Evolutionary conservation across 1,140 invertebrate genomes (phyloP).

Genomic region (Panagrolaimus sp.): DNA sequence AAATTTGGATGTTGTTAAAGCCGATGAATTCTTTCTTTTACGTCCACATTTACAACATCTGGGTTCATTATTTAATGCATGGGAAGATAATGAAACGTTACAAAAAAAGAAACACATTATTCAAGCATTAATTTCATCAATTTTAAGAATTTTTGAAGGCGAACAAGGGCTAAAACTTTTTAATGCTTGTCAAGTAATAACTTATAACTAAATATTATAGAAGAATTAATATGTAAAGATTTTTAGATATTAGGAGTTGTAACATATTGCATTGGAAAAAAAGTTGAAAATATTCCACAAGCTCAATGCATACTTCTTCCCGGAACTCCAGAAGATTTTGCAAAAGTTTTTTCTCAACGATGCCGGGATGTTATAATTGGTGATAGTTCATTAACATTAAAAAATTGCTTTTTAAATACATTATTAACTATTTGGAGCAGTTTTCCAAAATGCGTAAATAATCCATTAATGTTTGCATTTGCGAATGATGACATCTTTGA

Average conservation of each 20-base stretch:
- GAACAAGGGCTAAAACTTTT: slow-evolving; percentile 13
- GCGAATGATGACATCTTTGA: slow-evolving; percentile 13
- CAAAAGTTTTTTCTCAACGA: slow-evolving; percentile 10
- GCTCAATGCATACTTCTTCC: slow-evolving; percentile 1
- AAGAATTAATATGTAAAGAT: background rate
- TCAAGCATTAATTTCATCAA: background rate
- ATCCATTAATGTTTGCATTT: slow-evolving; percentile 8
- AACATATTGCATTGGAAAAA: background rate
- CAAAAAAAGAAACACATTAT: background rate
- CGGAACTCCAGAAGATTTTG: background rate
- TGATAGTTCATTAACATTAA: slow-evolving; percentile 1
- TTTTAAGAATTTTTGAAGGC: background rate
- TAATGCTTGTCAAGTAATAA: slow-evolving; percentile 4
- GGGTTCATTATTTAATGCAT: background rate
- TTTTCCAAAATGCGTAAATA: slow-evolving; percentile 5
- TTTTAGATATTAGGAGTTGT: background rate
- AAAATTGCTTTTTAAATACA: slow-evolving; percentile 15
- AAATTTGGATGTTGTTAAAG: background rate
- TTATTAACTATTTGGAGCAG: background rate
- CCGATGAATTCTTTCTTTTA: slow-evolving; percentile 7
- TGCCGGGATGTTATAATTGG: slow-evolving; percentile 6
- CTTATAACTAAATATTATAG: background rate
- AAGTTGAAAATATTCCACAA: background rate
- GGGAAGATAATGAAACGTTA: background rate
- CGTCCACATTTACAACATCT: slow-evolving; percentile 4